phyloP scores from a whole-genome alignment of 2,113 vertebrate species.

The Nicator chloris region DNA sequence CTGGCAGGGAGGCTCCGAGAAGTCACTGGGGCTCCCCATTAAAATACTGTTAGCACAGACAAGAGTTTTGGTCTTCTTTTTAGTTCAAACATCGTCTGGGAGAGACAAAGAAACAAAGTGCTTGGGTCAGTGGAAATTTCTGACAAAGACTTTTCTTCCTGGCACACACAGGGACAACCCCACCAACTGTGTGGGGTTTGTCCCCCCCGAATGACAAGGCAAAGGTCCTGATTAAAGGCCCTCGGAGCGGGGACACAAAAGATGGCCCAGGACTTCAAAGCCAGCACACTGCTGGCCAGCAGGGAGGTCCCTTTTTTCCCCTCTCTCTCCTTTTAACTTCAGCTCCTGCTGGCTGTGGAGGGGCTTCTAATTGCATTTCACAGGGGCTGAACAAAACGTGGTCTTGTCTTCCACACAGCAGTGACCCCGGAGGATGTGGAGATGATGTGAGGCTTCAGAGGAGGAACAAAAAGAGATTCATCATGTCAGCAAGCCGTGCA shows the following conservation, averaged over 20 bases:
- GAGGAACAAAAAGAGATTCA: constrained; percentile 35
- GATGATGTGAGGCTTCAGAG: constrained; percentile 1
- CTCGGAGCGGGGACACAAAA: constrained; percentile 68
- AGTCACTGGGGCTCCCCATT: constrained; percentile 35
- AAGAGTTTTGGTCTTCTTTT: constrained; percentile 14
- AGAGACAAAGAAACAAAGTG: constrained; percentile 72
- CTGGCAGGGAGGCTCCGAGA: constrained; percentile 38
- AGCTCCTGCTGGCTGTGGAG: constrained; percentile 64
- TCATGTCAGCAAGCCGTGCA: not conserved
- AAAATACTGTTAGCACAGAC: constrained; percentile 27
- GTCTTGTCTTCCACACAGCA: constrained; percentile 70
- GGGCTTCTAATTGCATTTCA: constrained; percentile 80
- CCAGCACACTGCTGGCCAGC: constrained; percentile 73
- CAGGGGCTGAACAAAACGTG: constrained; percentile 71
- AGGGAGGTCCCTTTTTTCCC: constrained; percentile 67
- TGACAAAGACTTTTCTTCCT: constrained; percentile 79
- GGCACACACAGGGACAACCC: constrained; percentile 60
- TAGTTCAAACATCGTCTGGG: constrained; percentile 69
- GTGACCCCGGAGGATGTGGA: not conserved
- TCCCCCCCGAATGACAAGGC: constrained; percentile 59
- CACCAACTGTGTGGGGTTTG: constrained; percentile 40
- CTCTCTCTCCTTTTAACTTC: constrained; percentile 32
- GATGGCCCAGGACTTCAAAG: constrained; percentile 81
- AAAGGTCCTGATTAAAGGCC: constrained; percentile 79
- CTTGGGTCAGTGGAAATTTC: constrained; percentile 72